phyloP scores from a whole-genome alignment of 1,140 invertebrate species.

The Microplitis mediator region DNA sequence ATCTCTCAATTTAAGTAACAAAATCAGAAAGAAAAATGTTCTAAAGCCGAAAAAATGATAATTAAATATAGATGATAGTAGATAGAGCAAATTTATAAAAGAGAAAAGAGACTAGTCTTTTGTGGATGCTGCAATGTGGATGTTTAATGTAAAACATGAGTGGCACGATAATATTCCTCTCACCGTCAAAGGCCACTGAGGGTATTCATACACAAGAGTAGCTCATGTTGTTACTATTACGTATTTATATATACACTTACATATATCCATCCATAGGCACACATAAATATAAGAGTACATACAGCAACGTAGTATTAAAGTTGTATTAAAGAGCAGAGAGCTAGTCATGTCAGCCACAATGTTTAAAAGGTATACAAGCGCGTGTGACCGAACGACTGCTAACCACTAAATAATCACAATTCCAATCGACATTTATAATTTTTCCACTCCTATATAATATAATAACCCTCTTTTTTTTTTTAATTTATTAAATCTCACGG shows the following conservation, averaged over 20 bases:
- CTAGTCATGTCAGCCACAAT: neutral
- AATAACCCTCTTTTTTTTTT: neutral
- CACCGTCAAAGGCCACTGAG: conserved; percentile 19
- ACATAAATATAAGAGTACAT: too few species aligned
- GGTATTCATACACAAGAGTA: neutral
- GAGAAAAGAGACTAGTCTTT: neutral
- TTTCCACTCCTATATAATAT: conserved; percentile 3
- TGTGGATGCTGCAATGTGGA: conserved; percentile 7
- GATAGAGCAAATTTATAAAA: neutral
- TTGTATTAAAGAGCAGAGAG: neutral
- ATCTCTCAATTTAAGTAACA: too few species aligned
- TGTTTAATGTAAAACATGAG: conserved; percentile 9
- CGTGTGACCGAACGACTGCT: neutral
- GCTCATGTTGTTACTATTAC: neutral
- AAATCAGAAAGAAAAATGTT: too few species aligned
- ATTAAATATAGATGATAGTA: neutral
- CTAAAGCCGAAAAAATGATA: neutral
- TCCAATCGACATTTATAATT: conserved; percentile 29
- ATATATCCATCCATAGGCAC: neutral
- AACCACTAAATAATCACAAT: conserved; percentile 18
- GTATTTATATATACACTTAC: neutral
- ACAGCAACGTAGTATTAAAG: too few species aligned
- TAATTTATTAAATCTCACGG: neutral
- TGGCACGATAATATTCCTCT: conserved; percentile 14
- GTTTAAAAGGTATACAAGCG: neutral